A percentile compares a stretch with the other conserved stretches of the same genome.
phyloP scores from a whole-genome alignment of 2,888 invertebrate species.

The Himalopsyche japonica region DNA sequence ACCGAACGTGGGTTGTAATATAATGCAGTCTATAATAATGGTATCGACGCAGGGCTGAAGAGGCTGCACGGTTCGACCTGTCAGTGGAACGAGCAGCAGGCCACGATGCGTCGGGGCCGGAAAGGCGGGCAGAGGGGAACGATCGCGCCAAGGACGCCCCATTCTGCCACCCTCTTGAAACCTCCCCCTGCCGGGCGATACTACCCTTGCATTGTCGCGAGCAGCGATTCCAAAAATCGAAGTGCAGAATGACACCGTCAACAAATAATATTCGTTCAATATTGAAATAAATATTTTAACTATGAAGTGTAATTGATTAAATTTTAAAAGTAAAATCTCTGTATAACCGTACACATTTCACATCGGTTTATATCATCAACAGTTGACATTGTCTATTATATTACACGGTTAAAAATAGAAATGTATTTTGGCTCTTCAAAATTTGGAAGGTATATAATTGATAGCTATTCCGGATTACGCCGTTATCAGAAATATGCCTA shows the following conservation, averaged over 20 bases:
- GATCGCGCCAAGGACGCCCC: constrained; percentile 24
- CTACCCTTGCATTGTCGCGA: not conserved
- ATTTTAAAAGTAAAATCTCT: too few relatives aligned
- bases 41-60: not conserved
- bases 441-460: too few relatives aligned
- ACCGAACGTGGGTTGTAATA: not conserved
- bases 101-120: not conserved
- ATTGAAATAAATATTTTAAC: too few relatives aligned
- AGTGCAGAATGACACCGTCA: not conserved
- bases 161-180: not conserved
- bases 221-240: not conserved
- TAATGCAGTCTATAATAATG: not conserved
- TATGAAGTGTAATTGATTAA: too few relatives aligned
- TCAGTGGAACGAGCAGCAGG: not conserved
- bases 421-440: too few relatives aligned
- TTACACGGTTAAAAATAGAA: too few relatives aligned
- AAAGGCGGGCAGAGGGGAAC: constrained; percentile 9
- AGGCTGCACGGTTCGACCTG: not conserved
- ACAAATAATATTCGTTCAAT: too few relatives aligned
- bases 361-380: too few relatives aligned
- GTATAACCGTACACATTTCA: too few relatives aligned
- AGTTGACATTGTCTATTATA: too few relatives aligned
- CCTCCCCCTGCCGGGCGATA: not conserved
- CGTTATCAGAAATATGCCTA: too few relatives aligned
- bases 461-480: too few relatives aligned